Conservation (phyloP, 2,113 vertebrate genomes). For the Azemiops feae region DNA sequence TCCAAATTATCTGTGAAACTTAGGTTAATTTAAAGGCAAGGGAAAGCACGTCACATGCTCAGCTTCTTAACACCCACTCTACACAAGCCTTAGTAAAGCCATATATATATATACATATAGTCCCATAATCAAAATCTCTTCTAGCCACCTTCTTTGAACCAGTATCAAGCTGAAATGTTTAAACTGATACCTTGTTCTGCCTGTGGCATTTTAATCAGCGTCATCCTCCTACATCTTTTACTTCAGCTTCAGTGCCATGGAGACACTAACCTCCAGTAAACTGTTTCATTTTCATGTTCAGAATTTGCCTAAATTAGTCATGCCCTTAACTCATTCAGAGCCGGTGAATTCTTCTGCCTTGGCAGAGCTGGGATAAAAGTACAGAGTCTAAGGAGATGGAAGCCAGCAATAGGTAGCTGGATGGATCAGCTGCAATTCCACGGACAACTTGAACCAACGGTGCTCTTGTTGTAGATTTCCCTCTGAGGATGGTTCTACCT, state of each 20-base stretch:
- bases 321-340: constrained; percentile 53
- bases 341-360: accelerated
- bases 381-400: not conserved
- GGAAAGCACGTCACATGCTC: constrained; percentile 22
- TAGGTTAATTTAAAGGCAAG: constrained; percentile 48
- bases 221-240: constrained; percentile 50
- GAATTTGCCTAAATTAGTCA: constrained; percentile 57
- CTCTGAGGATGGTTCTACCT: no score
- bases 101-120: constrained; percentile 40
- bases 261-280: constrained; percentile 60
- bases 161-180: constrained; percentile 69
- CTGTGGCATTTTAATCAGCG: constrained; percentile 66
- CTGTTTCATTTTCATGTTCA: constrained; percentile 48
- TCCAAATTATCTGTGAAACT: constrained; percentile 7
- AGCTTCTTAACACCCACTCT: constrained; percentile 28
- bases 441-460: not conserved
- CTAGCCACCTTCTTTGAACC: constrained; percentile 55
- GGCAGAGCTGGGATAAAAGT: not conserved
- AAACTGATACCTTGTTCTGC: constrained; percentile 65
- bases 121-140: constrained; percentile 61
- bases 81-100: constrained; percentile 55
- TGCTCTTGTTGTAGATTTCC: not conserved
- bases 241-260: constrained; percentile 45
- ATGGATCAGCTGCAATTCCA: not conserved
- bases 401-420: not conserved